A percentile compares a stretch with the other conserved stretches of the same genome.
These are phyloP conservation scores for Rutpela maculata DNA, from an alignment of 2,888 invertebrate species.

Conservation along the genomic window DNA sequence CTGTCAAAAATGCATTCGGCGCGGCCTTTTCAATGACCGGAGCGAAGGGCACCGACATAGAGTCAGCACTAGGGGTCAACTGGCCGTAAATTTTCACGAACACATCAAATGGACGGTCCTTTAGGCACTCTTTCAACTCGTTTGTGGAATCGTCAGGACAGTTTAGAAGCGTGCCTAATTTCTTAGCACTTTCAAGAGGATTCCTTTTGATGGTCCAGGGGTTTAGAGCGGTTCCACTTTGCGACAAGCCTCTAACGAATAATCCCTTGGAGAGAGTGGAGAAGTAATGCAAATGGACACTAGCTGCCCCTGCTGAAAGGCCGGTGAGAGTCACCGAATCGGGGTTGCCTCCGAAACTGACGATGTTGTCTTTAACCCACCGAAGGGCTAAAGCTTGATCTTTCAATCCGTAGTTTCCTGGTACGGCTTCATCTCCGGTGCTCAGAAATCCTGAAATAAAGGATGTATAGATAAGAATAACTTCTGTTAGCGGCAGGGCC, in stretches of 20 bases:
- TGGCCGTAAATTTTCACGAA: slow-evolving; percentile 75
- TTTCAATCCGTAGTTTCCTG: slow-evolving; percentile 70
- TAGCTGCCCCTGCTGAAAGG: slow-evolving; percentile 68
- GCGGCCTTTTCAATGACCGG: slow-evolving; percentile 68
- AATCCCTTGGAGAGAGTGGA: slow-evolving; percentile 68
- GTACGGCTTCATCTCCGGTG: slow-evolving; percentile 67
- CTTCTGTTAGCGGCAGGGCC: too few species aligned
- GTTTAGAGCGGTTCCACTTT: slow-evolving; percentile 82
- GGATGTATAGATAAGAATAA: neutral
- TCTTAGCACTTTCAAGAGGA: slow-evolving; percentile 78
- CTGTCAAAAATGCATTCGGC: slow-evolving; percentile 79
- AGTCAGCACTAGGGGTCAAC: neutral
- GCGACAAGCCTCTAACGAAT: slow-evolving; percentile 80
- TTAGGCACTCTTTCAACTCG: slow-evolving; percentile 77
- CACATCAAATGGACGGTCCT: slow-evolving; percentile 77
- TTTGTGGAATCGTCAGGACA: slow-evolving; percentile 77
- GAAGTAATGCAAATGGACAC: slow-evolving; percentile 70
- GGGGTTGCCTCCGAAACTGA: slow-evolving; percentile 69
- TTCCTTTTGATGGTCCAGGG: slow-evolving; percentile 77
- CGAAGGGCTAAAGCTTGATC: slow-evolving; percentile 68
- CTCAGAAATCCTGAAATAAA: slow-evolving; percentile 67
- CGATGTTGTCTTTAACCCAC: slow-evolving; percentile 69
- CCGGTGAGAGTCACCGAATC: slow-evolving; percentile 69
- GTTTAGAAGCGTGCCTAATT: slow-evolving; percentile 78
- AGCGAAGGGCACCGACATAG: slow-evolving; percentile 63